Evolutionary conservation across 2,797 vertebrate species (phyloP).

Genomic region (Selene dorsalis): DNA sequence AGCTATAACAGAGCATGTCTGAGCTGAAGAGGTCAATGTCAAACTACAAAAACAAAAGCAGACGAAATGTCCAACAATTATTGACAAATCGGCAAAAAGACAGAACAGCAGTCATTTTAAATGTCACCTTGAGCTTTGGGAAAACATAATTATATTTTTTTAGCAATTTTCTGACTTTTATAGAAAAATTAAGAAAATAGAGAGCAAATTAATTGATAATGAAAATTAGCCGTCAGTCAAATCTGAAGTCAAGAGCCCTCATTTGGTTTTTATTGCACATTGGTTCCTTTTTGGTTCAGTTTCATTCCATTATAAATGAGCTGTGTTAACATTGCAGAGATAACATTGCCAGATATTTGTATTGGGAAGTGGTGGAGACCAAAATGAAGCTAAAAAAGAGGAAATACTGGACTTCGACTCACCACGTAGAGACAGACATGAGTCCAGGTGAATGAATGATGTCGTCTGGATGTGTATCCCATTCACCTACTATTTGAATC

Average conservation of each 20-base stretch:
- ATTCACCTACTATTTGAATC: too few species aligned
- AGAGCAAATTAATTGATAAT: too few species aligned
- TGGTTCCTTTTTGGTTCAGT: too few species aligned
- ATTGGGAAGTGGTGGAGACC: background rate
- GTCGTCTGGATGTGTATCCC: too few species aligned
- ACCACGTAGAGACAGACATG: too few species aligned
- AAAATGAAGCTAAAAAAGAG: background rate
- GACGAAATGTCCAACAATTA: background rate
- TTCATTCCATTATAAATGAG: too few species aligned
- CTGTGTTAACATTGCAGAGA: too few species aligned
- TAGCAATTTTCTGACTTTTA: background rate
- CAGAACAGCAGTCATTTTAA: background rate
- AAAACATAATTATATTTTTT: background rate
- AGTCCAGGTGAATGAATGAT: too few species aligned
- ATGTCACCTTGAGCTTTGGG: background rate
- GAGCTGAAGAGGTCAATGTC: background rate
- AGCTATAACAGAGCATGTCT: slow-evolving; percentile 9
- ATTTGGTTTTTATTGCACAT: too few species aligned
- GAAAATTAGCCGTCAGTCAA: background rate
- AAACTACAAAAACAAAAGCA: background rate
- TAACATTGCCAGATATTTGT: too few species aligned
- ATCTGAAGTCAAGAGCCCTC: too few species aligned
- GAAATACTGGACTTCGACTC: too few species aligned
- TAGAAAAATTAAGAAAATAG: background rate
- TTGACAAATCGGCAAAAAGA: background rate